Evolutionary conservation across 2,888 invertebrate species (phyloP).

Genomic region (Horisme vitalbata): DNA sequence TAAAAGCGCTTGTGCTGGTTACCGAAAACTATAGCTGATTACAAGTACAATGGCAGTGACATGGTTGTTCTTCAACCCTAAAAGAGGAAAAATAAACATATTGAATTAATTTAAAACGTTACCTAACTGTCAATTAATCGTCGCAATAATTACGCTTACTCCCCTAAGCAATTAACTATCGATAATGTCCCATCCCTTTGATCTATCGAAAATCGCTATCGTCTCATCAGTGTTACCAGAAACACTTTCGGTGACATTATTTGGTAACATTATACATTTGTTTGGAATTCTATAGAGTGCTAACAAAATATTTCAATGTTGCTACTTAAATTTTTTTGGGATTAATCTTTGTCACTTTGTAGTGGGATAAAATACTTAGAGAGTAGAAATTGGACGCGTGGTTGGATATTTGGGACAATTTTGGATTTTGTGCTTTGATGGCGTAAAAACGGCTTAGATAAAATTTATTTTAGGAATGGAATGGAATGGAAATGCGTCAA

Average conservation of each 20-base stretch:
- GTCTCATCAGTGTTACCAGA: conserved; percentile 54
- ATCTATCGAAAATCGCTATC: conserved; percentile 26
- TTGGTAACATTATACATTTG: conserved; percentile 53
- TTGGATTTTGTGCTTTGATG: not conserved
- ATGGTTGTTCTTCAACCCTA: no score
- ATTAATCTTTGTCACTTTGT: conserved; percentile 30
- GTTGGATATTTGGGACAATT: conserved; percentile 17
- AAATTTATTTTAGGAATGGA: no score
- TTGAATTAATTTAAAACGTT: no score
- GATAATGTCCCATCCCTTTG: conserved; percentile 21
- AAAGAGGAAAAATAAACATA: no score
- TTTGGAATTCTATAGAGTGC: conserved; percentile 35
- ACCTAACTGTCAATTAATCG: no score
- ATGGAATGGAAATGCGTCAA: no score
- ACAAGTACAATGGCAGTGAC: no score
- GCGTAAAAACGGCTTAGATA: not conserved
- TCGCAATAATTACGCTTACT: no score
- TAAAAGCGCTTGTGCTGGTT: no score
- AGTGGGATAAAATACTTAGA: conserved; percentile 10
- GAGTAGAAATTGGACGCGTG: conserved; percentile 19
- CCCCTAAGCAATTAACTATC: not conserved
- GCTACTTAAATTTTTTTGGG: conserved; percentile 26
- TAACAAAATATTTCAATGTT: conserved; percentile 30
- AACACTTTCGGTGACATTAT: conserved; percentile 62
- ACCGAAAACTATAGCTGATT: no score